Evolutionary conservation across 2,113 vertebrate genomes (phyloP), one percentile per base, ranked within the genome.

Genomic region (Catharus minimus): DNA sequence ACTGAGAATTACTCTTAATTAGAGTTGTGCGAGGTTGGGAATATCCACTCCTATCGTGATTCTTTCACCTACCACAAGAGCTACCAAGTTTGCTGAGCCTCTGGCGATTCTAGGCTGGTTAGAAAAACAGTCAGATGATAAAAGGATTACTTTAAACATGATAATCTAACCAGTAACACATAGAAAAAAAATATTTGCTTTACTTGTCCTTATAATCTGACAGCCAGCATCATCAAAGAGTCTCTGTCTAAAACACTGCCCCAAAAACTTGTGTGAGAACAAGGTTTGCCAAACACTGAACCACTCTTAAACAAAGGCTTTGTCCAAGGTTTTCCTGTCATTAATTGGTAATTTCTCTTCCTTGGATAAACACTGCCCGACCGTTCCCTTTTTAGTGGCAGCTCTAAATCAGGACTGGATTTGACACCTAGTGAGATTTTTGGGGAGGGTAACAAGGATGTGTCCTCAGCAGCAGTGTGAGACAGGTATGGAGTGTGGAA

Each of bases 1-100:
- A 96, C 81, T 78, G 62, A 93, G 88, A 95, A 96, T 94, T 96
- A 88, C 62, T 92, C 90, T 95, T 96, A 97, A 97, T 97, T 97
- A 97, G 91, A 96, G 88, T 92, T 79, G 49, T 86, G 82, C 3
- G 5, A 96, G 90, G 91, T 91, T 93, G 92, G 92, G 82, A 96
- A 96, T 96, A 96, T 90, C 84, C 82, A 89, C 69, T 96, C 62
- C 74, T 89, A 57, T 74, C 81, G n/a, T 68, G 89, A 89, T 91
- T 88, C 85, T 84, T 96, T 96, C 95, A 94, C 92, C 92, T 89
- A 94, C 64, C 80, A 82, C 46, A 83, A 89, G 61, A 74, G n/a
- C 86, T 66, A 85, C 76, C 78, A 80, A 88, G 65, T 74, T 88
- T 92, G 55, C 68, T 76, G 86, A 91, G 95, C 94, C 92, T 87